Conservation (phyloP, 2,888 invertebrate species). For the Mimumesa dahlbomi region DNA sequence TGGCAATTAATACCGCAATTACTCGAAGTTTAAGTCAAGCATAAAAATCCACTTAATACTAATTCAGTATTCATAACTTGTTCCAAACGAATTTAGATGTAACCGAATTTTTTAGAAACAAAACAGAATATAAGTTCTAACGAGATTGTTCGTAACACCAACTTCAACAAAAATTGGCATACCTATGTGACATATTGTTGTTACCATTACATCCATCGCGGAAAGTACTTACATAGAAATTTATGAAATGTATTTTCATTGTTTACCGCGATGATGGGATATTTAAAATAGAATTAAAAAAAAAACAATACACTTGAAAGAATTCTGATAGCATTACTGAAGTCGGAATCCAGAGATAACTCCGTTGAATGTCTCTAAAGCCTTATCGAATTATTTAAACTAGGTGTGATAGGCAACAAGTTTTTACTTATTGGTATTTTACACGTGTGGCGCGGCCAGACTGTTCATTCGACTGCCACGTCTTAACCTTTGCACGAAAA, state of each 20-base stretch:
- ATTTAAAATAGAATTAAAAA: conserved; percentile 19
- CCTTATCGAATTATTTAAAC: conserved; percentile 46
- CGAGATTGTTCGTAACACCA: conserved; percentile 36
- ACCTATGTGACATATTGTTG: conserved; percentile 26
- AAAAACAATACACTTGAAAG: too few relatives aligned
- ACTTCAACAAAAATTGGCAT: conserved; percentile 25
- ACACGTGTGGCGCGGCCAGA: conserved; percentile 39
- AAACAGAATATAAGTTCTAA: conserved; percentile 35
- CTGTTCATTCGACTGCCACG: conserved; percentile 55
- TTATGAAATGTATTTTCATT: conserved; percentile 40
- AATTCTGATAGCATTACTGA: conserved; percentile 22
- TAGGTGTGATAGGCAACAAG: conserved; percentile 33
- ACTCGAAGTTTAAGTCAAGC: conserved; percentile 34
- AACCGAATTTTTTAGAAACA: conserved; percentile 41
- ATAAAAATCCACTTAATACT: conserved; percentile 35
- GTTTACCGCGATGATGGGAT: conserved; percentile 47
- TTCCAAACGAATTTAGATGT: conserved; percentile 41
- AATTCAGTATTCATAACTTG: conserved; percentile 51
- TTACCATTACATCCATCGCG: conserved; percentile 37
- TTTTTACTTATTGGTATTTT: conserved; percentile 50
- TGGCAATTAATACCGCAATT: conserved; percentile 20
- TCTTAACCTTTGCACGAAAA: conserved; percentile 45
- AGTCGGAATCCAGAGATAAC: conserved; percentile 28
- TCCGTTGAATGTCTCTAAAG: conserved; percentile 41
- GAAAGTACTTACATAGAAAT: conserved; percentile 49